phyloP scores from a whole-genome alignment of 2,888 invertebrate genomes.

The Xanthia togata region DNA sequence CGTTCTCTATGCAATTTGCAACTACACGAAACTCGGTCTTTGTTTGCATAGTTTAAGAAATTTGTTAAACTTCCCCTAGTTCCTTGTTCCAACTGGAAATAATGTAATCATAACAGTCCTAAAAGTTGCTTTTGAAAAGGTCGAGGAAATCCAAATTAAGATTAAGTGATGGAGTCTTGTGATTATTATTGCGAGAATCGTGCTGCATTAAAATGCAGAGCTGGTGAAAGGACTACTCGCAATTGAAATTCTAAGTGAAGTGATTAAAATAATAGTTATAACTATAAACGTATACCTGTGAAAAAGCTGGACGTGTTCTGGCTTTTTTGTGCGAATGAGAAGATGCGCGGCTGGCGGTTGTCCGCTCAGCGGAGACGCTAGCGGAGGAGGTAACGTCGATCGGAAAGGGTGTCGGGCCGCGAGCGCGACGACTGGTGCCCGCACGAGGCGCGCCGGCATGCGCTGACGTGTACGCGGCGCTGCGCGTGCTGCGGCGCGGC shows the following conservation, averaged over 20 bases:
- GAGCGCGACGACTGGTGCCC: conserved; percentile 89
- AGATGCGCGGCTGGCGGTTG: conserved; percentile 84
- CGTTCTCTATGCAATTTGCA: conserved; percentile 70
- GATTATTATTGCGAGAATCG: conserved; percentile 65
- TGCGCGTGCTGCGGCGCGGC: conserved; percentile 90
- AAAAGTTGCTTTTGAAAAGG: conserved; percentile 74
- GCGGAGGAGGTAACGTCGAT: conserved; percentile 77
- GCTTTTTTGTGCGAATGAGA: conserved; percentile 80
- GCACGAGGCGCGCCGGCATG: conserved; percentile 90
- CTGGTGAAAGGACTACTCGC: conserved; percentile 69
- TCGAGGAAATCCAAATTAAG: conserved; percentile 58
- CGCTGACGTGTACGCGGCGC: conserved; percentile 89
- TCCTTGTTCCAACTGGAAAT: conserved; percentile 23
- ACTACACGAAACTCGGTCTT: conserved; percentile 64
- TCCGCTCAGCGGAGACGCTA: conserved; percentile 85
- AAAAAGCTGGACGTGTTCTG: conserved; percentile 62
- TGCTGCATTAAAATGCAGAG: conserved; percentile 62
- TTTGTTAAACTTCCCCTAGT: conserved; percentile 38
- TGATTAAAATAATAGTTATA: conserved; percentile 57
- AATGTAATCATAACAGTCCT: conserved; percentile 39
- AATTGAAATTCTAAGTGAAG: conserved; percentile 60
- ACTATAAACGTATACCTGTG: conserved; percentile 62
- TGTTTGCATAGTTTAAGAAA: conserved; percentile 64
- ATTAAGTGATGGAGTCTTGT: conserved; percentile 80
- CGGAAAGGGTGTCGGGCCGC: conserved; percentile 90